Evolutionary conservation across 2,113 vertebrate species (phyloP), one percentile per base, ranked within the genome.

Genomic region (Ellobius talpinus): DNA sequence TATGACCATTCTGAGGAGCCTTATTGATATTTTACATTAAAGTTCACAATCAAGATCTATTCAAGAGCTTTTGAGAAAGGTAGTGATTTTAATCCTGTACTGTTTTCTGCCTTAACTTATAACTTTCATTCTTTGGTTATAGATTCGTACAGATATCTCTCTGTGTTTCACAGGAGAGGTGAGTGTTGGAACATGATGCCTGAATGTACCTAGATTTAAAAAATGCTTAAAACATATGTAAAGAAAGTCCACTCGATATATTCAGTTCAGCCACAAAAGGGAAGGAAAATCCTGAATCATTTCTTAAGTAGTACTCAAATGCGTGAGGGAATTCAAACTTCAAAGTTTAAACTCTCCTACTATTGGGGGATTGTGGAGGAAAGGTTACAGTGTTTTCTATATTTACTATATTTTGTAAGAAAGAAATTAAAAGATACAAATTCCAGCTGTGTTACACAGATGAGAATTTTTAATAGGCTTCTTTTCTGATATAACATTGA

Each of bases 401-500:
- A 33, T 74, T 82, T 92, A 42, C 26, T 78, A 9, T 85, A 94
- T 82, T 55, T 72, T 74, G 31, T 87, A 82, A 90, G 19, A 89
- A 87, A 66, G 45, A 93, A 61, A 79, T n/a, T 55, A 58, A 84
- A 92, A 95, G 14, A 47, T 87, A 4, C 74, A 95, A 8, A 4
- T 42, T 68, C 29, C 65, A 52, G 11, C 19, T 96, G 3, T 73
- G 66, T 93, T 89, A 58, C 42, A 17, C 87, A 19, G 63, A 76
- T 90, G 65, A 96, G 89, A 93, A 50, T 89, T 92, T 50, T 72
- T 72, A 45, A 63, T 65, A 81, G 42, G 91, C 0, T 33, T 1
- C 52, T 94, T 96, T 95, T 79, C 42, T 77, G 26, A 68, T 78
- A 85, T 14, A 89, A 72, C 63, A 63, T 13, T 87, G 33, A 96